Conservation (phyloP, 1,140 invertebrate genomes). For the Mesaphorura yosii region DNA sequence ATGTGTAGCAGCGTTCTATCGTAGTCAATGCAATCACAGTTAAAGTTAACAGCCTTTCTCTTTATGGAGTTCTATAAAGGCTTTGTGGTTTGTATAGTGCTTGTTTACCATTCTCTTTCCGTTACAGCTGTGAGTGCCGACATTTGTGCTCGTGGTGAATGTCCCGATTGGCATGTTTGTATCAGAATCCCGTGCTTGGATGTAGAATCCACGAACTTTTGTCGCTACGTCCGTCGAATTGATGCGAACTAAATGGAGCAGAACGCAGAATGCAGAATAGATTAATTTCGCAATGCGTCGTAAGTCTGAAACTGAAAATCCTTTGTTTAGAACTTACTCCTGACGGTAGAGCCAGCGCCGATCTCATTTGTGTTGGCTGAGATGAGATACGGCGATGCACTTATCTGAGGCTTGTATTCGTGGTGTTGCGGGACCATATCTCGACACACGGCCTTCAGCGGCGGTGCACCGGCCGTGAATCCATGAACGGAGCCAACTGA, state of each 20-base stretch:
- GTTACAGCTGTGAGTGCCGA: conserved; percentile 20
- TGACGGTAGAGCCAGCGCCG: background rate
- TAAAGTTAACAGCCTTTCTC: background rate
- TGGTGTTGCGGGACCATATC: conserved; percentile 14
- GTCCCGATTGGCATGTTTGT: conserved; percentile 12
- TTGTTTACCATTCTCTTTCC: conserved; percentile 19
- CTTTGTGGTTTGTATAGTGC: background rate
- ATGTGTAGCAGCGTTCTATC: conserved; percentile 26
- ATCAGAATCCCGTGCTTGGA: conserved; percentile 18
- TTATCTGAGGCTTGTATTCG: conserved; percentile 9
- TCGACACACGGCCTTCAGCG: conserved; percentile 11
- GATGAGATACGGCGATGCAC: conserved; percentile 6
- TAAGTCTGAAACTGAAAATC: background rate
- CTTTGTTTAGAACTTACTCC: background rate
- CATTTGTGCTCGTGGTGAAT: conserved; percentile 14
- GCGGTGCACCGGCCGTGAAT: conserved; percentile 17
- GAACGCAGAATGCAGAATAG: background rate
- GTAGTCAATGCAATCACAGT: background rate
- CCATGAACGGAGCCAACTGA: background rate
- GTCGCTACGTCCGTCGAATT: background rate
- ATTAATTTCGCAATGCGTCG: background rate
- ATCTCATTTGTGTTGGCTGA: background rate
- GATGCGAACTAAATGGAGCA: background rate
- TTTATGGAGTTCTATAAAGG: background rate
- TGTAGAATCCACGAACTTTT: conserved; percentile 20